phyloP scores from a whole-genome alignment of 2,113 vertebrate species.

The Sphyrna mokarran region DNA sequence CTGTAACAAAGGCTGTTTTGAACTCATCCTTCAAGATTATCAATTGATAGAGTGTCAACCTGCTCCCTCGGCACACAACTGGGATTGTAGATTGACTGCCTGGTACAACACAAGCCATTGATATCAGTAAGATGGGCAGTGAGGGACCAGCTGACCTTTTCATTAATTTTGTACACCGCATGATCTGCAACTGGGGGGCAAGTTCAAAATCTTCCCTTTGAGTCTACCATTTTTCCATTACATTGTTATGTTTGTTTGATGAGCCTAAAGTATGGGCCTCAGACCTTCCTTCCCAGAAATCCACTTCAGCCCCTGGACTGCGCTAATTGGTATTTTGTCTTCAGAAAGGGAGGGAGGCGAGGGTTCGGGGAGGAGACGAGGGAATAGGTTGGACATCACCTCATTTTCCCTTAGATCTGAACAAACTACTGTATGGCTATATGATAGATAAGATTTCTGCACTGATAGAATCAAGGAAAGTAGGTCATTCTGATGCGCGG shows the following conservation, averaged over 20 bases:
- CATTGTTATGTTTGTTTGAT: not conserved
- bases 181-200: not conserved
- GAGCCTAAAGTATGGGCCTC: not conserved
- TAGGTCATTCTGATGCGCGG: not conserved
- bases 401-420: not conserved
- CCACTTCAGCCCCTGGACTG: not conserved
- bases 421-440: not conserved
- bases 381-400: not conserved
- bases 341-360: not conserved
- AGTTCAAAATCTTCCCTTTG: not conserved
- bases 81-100: not conserved
- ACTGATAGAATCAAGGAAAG: not conserved
- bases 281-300: not conserved
- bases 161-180: too few species aligned
- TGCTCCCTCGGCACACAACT: not conserved
- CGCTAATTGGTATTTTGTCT: not conserved
- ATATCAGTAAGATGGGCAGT: not conserved
- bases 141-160: too few species aligned
- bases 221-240: not conserved
- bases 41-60: not conserved
- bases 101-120: not conserved
- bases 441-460: not conserved
- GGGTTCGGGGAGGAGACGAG: not conserved
- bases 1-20: not conserved
- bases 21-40: not conserved